Percentiles rank a stretch among this genome's conserved stretches.
Conservation (phyloP, 2,888 invertebrate genomes). For the Orchesella flavescens region DNA sequence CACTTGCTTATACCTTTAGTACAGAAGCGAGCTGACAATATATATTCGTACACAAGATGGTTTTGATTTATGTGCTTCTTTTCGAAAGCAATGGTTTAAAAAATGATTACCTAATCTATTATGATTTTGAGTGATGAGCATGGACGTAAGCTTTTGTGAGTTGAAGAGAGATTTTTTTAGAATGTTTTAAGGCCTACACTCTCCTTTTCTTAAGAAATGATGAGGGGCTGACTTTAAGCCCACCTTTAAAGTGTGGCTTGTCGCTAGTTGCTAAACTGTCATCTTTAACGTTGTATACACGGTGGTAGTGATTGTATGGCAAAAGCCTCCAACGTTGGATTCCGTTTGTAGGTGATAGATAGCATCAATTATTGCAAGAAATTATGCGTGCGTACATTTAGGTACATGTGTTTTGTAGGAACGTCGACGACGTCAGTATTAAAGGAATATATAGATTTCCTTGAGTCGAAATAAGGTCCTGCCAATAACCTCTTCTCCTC, state of each 20-base stretch:
- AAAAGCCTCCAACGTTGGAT: too few species aligned
- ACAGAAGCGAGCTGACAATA: too few species aligned
- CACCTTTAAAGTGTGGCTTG: slow-evolving; percentile 6
- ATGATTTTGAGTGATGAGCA: slow-evolving; percentile 42
- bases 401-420: neutral
- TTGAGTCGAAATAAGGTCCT: slow-evolving; percentile 62
- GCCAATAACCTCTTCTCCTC: slow-evolving; percentile 60
- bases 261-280: neutral
- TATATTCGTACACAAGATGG: neutral
- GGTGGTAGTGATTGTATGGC: too few species aligned
- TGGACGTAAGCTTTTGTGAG: slow-evolving; percentile 19
- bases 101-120: slow-evolving; percentile 45
- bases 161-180: slow-evolving; percentile 19
- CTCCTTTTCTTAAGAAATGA: neutral
- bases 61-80: slow-evolving; percentile 48
- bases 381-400: slow-evolving; percentile 5
- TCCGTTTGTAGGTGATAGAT: too few species aligned
- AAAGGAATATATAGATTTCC: slow-evolving; percentile 33
- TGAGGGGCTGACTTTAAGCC: neutral
- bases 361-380: too few species aligned
- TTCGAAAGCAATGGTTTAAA: slow-evolving; percentile 38
- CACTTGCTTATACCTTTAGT: too few species aligned
- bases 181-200: neutral
- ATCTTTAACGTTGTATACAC: neutral
- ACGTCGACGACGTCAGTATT: slow-evolving; percentile 2